Conservation (phyloP, 2,113 vertebrate species). For the Progne subis region DNA sequence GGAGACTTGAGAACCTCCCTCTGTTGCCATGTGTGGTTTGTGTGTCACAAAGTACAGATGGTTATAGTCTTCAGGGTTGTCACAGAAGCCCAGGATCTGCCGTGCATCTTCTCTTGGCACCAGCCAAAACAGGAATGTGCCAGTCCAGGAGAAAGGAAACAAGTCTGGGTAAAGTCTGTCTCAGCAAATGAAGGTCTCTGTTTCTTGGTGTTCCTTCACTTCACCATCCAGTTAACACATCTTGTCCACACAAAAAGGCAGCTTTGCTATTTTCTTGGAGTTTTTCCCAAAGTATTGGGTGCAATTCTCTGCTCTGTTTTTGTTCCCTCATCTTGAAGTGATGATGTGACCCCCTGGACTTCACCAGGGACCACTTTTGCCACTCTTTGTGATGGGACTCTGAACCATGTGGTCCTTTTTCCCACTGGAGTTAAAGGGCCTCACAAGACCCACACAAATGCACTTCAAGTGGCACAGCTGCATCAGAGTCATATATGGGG, state of each 20-base stretch:
- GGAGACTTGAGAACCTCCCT: background rate
- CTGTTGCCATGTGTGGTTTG: background rate
- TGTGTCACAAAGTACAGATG: background rate
- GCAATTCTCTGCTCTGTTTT: background rate
- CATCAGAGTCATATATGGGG: background rate
- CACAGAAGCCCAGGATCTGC: background rate
- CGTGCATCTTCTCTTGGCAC: background rate
- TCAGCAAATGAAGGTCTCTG: background rate
- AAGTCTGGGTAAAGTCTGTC: background rate
- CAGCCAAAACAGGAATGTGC: fast-evolving
- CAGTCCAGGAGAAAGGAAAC: background rate
- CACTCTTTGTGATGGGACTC: background rate
- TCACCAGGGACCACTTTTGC: background rate
- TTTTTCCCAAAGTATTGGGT: background rate
- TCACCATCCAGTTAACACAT: background rate
- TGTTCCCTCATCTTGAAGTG: background rate
- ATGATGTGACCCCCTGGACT: background rate
- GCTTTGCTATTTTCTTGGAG: background rate
- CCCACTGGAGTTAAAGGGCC: background rate
- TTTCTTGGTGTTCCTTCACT: background rate
- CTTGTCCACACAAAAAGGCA: background rate
- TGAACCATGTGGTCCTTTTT: background rate
- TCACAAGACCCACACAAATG: background rate
- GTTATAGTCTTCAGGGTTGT: background rate
- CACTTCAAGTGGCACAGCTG: background rate